Conservation (phyloP, 2,113 vertebrate species). For the Nycticorax nycticorax region DNA sequence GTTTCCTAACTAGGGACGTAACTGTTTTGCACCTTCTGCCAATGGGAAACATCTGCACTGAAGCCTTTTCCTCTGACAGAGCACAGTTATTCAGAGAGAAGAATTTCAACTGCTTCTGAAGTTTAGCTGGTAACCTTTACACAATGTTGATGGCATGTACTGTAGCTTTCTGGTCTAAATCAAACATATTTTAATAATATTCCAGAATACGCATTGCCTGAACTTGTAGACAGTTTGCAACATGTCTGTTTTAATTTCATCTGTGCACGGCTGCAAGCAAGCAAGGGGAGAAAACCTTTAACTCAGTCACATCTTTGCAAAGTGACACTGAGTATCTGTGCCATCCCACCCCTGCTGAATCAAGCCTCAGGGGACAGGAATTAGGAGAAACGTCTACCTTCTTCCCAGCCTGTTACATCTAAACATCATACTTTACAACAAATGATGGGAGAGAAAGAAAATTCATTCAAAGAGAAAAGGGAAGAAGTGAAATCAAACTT, state of each 20-base stretch:
- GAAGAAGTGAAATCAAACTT: background rate
- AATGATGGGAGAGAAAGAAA: background rate
- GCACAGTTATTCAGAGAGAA: background rate
- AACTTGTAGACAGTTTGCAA: background rate
- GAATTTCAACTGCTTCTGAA: background rate
- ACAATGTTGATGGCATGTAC: background rate
- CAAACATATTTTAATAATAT: background rate
- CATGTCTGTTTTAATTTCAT: background rate
- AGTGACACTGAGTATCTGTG: background rate
- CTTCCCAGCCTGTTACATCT: background rate
- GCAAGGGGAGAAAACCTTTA: background rate
- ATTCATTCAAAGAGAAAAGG: background rate
- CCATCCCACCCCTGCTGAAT: background rate
- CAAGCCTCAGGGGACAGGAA: background rate
- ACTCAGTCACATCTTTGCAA: background rate
- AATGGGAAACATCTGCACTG: background rate
- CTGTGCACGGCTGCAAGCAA: background rate
- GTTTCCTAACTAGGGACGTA: background rate
- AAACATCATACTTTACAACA: background rate
- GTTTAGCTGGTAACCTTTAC: background rate
- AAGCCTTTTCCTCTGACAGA: background rate
- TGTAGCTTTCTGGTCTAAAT: background rate
- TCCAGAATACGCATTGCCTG: background rate
- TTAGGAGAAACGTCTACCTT: accelerated
- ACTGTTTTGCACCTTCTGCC: background rate